A percentile compares a stretch with the other conserved stretches of the same genome.
These are phyloP conservation scores for Tinamus major DNA, from an alignment of 2,797 vertebrate genomes.

Conservation along the genomic window DNA sequence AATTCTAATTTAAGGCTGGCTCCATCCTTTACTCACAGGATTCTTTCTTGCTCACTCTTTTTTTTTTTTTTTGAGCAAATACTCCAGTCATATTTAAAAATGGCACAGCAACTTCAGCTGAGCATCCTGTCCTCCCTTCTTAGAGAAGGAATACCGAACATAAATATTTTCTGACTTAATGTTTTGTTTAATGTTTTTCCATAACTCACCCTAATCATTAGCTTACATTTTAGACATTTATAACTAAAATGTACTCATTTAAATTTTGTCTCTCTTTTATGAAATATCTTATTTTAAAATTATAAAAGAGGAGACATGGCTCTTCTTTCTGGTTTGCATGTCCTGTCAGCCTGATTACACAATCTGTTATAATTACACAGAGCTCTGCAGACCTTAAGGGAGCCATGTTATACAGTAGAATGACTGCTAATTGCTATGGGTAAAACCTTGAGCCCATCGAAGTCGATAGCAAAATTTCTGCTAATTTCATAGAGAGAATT, in stretches of 20 bases:
- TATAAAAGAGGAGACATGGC: neutral
- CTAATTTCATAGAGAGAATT: conserved; percentile 40
- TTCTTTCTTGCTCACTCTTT: neutral
- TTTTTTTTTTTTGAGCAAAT: neutral
- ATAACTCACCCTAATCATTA: conserved; percentile 61
- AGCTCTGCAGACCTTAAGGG: conserved; percentile 54
- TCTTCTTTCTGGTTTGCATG: conserved; percentile 28
- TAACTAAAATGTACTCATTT: conserved; percentile 50
- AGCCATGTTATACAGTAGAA: conserved; percentile 53
- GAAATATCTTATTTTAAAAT: conserved; percentile 11
- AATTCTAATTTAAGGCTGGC: neutral
- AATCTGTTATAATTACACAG: conserved; percentile 47
- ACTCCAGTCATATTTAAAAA: neutral
- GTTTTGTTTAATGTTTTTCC: conserved; percentile 55
- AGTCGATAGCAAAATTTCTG: conserved; percentile 48
- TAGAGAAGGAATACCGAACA: conserved; percentile 38
- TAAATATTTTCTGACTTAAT: conserved; percentile 60
- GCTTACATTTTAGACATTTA: conserved; percentile 21
- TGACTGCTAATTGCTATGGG: conserved; percentile 65
- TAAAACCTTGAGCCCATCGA: conserved; percentile 23
- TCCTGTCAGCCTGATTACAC: conserved; percentile 54
- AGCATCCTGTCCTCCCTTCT: conserved; percentile 21
- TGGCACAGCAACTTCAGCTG: conserved; percentile 32
- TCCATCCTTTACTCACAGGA: neutral
- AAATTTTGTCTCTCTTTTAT: neutral